Base-by-base conservation (phyloP, 1,140 invertebrate species). In the Brachionus koreanus region DNA sequence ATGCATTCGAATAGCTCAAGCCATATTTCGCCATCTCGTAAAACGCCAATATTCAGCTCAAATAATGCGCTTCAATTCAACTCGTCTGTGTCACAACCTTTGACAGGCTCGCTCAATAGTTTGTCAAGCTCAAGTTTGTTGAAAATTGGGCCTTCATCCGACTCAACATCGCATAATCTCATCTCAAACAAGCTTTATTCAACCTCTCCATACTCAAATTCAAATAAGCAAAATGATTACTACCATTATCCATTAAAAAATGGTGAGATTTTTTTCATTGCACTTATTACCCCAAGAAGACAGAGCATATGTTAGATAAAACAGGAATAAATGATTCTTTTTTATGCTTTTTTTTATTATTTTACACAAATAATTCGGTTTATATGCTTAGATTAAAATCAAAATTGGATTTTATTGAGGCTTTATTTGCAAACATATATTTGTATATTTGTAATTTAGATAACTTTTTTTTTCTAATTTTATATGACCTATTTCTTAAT, bases 381-480 rank as follows among this genome's bases (percentile, higher is more conserved):
- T 57, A 19, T 52, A 52, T 57, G 49, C 19, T 57, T 57, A 57
- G 49, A 57, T 57, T 57, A 57, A 9, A 19, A 57, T 57, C 49
- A 57, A 57, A 57, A 57, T 57, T 57, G 16, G 49, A 57, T 57
- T 57, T 57, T 29, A 29, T 23, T 57, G 9, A 57, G 49, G 49
- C 49, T 57, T 57, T 57, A 57, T 19, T 57, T 57, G 16, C 49
- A 16, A 57, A 42, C 6, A 42, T 42, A 42, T 42, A 3, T 42
- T 3, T 42, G 19, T 57, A 7, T 57, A 57, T 57, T 19, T 57
- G 49, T 23, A 57, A 57, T 57, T 57, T 57, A 57, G 49, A 57
- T 57, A 57, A 57, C 49, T 57, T 57, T 57, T 57, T 46, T 49
- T 57, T 57, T 57, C 49, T 57, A 57, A 57, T 57, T 57, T 57